A percentile compares a stretch with the other conserved stretches of the same genome.
Evolutionary conservation across 2,888 invertebrate genomes (phyloP).

Genomic region (Oscheius onirici): DNA sequence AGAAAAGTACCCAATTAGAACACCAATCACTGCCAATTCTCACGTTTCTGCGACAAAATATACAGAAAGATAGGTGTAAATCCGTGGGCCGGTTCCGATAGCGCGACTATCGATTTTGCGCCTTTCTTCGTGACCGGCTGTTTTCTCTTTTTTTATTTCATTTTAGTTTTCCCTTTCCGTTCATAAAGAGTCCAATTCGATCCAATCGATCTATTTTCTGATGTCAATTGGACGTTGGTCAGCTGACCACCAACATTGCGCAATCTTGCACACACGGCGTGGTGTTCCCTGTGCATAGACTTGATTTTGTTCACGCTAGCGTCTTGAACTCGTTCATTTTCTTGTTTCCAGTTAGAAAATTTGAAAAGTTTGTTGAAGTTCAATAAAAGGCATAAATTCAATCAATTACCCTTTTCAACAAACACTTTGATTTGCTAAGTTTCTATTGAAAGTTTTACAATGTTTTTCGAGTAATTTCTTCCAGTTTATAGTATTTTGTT

Average conservation of each 20-base stretch:
- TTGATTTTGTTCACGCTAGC: not conserved
- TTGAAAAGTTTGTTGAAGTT: too few relatives aligned
- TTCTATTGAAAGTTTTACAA: not conserved
- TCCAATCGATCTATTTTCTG: not conserved
- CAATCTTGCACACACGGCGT: slow-evolving; percentile 8
- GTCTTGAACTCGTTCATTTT: not conserved
- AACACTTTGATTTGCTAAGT: too few relatives aligned
- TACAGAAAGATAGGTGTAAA: slow-evolving; percentile 22
- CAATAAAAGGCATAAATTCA: too few relatives aligned
- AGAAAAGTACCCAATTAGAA: too few relatives aligned
- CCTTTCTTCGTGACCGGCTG: not conserved
- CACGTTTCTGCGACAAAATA: not conserved
- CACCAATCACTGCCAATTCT: too few relatives aligned
- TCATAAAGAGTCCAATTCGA: not conserved
- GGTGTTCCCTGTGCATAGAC: not conserved
- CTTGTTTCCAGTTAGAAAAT: too few relatives aligned
- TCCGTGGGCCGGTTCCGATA: slow-evolving; percentile 26
- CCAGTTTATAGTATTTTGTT: not conserved
- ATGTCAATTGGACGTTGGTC: not conserved
- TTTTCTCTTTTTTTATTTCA: not conserved
- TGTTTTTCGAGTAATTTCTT: not conserved
- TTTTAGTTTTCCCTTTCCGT: not conserved
- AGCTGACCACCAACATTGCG: slow-evolving; percentile 8
- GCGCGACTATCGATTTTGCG: slow-evolving; percentile 18
- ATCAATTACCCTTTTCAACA: too few relatives aligned